Base-by-base conservation (phyloP, 1,140 invertebrate genomes). In the Heterodera schachtii region DNA sequence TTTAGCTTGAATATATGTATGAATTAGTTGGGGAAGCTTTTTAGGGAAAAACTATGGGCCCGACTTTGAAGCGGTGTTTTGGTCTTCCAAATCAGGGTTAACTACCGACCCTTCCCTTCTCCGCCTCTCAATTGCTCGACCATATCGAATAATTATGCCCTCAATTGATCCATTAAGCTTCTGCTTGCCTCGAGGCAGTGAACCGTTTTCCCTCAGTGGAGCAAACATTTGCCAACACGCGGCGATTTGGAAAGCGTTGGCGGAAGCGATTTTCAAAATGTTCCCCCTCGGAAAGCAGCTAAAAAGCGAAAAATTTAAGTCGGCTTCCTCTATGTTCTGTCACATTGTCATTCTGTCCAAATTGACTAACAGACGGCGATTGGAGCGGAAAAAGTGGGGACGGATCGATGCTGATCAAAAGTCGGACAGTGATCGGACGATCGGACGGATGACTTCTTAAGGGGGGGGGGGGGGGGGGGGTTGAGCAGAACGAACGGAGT, bases 391-490 rank as follows among this genome's bases (percentile, higher is more conserved):
- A 5, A 19, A 19, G 19, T 64, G 57, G 57, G 11, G 57, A 19
- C 57, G 57, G 57, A 64, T 71, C 69, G 9, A 71, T 41, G 6
- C 9, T 71, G 13, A 79, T 19, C 60, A 79, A 46, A 21, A 67
- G 66, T 16, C 60, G 67, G 43, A 79, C 69, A 73, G 74, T 60
- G 64, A 8, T 46, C 74, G 69, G 46, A 85, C 84, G 19, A 87
- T 84, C 85, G 85, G 49, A 4, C 83, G 16, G 31, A 82, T 86
- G 70, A 84, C 44, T 69, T 81, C 69, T 44, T 52, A 6, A 52
- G 49, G 49, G 49, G 49, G 47, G 47, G 47, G 46, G 49, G 49
- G 83, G 44, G 49, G 16, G 78, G 82, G 80, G 47, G 41, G 21
- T 31, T 31, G 31, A 31, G 31, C 31, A 31, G 31, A 31, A 31